phyloP scores from a whole-genome alignment of 2,797 vertebrate species.

The Eleutherodactylus coqui region DNA sequence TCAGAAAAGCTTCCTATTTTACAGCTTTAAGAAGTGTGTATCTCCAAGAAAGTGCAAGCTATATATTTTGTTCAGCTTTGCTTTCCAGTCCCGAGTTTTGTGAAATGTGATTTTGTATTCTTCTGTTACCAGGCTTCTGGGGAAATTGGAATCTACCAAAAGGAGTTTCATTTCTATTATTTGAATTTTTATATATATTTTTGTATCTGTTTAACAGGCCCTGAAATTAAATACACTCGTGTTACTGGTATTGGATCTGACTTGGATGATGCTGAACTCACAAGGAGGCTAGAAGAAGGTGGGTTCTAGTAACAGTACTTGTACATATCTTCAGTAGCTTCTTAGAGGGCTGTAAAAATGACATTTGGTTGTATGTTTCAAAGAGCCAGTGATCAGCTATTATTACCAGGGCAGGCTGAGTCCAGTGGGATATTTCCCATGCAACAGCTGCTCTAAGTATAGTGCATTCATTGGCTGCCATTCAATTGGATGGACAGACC shows the following conservation, averaged over 20 bases:
- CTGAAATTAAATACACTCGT: conserved; percentile 79
- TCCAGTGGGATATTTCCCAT: too few species aligned
- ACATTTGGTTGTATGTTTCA: too few species aligned
- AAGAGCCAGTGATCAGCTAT: too few species aligned
- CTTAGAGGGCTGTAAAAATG: not conserved
- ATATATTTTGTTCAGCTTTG: conserved; percentile 6
- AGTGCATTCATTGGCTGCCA: too few species aligned
- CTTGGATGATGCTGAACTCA: conserved; percentile 74
- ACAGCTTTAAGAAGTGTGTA: conserved; percentile 15
- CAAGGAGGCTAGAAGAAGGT: conserved; percentile 82
- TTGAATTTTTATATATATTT: conserved; percentile 17
- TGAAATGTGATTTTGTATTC: not conserved
- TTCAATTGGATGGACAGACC: too few species aligned
- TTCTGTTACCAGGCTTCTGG: not conserved
- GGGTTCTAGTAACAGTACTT: conserved; percentile 65
- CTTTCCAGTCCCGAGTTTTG: not conserved
- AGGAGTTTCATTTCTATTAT: not conserved
- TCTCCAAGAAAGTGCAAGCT: conserved; percentile 24
- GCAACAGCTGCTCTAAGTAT: too few species aligned
- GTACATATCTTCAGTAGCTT: not conserved
- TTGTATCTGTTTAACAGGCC: conserved; percentile 68
- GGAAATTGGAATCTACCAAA: not conserved
- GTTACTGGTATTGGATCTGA: conserved; percentile 73
- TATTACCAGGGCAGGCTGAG: too few species aligned
- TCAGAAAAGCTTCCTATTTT: not conserved